A percentile compares a stretch with the other conserved stretches of the same genome.
Evolutionary conservation across 2,797 vertebrate species (phyloP).

Genomic region (Phoxinus dragarum): DNA sequence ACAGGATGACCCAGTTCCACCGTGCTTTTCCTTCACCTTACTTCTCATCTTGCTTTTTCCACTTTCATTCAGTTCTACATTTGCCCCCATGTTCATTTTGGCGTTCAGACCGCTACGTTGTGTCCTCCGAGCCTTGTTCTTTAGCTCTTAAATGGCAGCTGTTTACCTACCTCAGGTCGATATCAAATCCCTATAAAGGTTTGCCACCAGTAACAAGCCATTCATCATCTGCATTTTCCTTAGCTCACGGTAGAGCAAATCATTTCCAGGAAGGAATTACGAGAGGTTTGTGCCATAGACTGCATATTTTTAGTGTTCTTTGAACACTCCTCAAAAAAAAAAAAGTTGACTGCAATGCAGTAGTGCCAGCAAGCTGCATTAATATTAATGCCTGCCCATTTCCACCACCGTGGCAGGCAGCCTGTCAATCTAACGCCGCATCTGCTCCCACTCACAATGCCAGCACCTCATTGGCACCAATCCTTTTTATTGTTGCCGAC

Average conservation of each 20-base stretch:
- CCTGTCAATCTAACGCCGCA: slow-evolving; percentile 72
- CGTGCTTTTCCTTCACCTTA: slow-evolving; percentile 66
- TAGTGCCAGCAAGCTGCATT: slow-evolving; percentile 75
- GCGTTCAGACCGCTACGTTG: background rate
- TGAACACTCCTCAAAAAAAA: slow-evolving; percentile 65
- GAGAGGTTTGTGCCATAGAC: slow-evolving; percentile 1
- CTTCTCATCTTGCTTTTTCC: slow-evolving; percentile 39
- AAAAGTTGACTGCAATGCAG: slow-evolving; percentile 81
- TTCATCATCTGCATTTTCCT: slow-evolving; percentile 6
- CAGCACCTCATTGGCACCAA: slow-evolving; percentile 58
- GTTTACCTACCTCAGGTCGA: slow-evolving; percentile 10
- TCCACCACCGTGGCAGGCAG: slow-evolving; percentile 71
- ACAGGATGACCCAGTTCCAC: slow-evolving; percentile 82
- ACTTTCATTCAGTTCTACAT: background rate
- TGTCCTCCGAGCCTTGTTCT: slow-evolving; percentile 26
- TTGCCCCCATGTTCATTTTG: background rate
- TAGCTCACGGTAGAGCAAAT: slow-evolving; percentile 21
- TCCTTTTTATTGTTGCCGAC: background rate
- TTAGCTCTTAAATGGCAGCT: background rate
- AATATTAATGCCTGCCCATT: slow-evolving; percentile 79
- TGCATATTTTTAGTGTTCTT: slow-evolving; percentile 39
- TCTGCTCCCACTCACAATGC: slow-evolving; percentile 55
- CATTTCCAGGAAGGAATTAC: slow-evolving; percentile 8
- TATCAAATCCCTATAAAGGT: slow-evolving; percentile 8
- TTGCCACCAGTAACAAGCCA: background rate